Evolutionary conservation across 1,140 invertebrate species (phyloP).

Genomic region (Drosophila nikananu): DNA sequence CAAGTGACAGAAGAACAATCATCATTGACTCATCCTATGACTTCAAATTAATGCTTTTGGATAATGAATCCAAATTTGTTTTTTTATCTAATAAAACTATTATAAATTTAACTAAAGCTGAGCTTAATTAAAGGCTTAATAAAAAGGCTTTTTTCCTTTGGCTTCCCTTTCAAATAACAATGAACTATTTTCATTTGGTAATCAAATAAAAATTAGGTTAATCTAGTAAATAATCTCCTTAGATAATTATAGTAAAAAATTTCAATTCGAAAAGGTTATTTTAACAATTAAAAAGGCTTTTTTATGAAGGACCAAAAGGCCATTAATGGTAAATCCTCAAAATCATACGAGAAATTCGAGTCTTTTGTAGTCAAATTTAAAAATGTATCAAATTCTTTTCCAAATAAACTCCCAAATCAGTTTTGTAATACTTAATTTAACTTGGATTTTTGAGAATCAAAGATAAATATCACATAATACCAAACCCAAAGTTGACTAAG

Average conservation of each 20-base stretch:
- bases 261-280: neutral
- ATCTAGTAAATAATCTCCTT: no score
- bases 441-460: neutral
- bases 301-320: no score
- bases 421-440: neutral
- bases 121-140: no score
- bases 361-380: neutral
- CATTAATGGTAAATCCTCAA: no score
- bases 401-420: neutral
- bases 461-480: neutral
- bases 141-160: no score
- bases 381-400: neutral
- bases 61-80: constrained; percentile 6
- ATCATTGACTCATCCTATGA: no score
- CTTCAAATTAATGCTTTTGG: neutral
- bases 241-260: no score
- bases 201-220: no score
- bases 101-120: neutral
- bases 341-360: neutral
- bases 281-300: no score
- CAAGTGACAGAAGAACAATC: neutral
- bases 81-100: no score
- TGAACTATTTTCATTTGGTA: no score
- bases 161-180: no score
- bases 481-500: neutral